Base-by-base conservation (phyloP, 1,140 invertebrate species). In the Drosophila pachea region DNA sequence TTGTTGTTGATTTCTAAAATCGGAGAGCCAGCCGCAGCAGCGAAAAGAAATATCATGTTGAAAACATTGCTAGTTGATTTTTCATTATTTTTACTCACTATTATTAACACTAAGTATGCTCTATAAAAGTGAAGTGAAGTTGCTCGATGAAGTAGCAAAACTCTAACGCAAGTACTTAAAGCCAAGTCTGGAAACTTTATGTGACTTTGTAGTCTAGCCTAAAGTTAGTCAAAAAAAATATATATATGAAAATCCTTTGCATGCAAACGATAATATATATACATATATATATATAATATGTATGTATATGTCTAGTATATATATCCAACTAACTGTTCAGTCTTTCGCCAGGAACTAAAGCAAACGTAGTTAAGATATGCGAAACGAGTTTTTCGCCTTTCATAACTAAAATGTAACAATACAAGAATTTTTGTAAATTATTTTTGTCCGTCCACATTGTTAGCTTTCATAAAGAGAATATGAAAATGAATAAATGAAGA, bases 381-480 rank as follows among this genome's bases (percentile, higher is more conserved):
- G 40, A 42, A 33, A 49, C 14, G 12, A n/a, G 40, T 9, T 43
- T 59, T 59, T 67, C 54, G 54, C 48, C 69, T 73, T 84, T 73
- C 67, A 68, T 14, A 81, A 82, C 78, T 83, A 78, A 22, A 84
- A 87, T 78, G 86, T 78, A 82, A 87, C 77, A 81, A 86, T 78
- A 87, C 83, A 88, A 72, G 83, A 87, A 87, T 87, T 86, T 87
- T 88, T 88, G 76, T 87, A 87, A 81, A 86, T 88, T 88, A 79
- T 88, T 88, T 88, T 88, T 86, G 79, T 88, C 87, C 87, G 87
- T 88, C 87, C 87, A 88, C 87, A 88, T 87, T 88, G 83, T 88
- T 87, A 88, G 83, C 87, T 88, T 88, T 88, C 87, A 87, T 88
- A 88, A 77, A 68, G 74, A 54, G 79, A 74, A 77, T 68, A 63